These are phyloP conservation scores for Ceyx erithaca DNA, from an alignment of 2,797 vertebrate genomes.

Conservation along the genomic window DNA sequence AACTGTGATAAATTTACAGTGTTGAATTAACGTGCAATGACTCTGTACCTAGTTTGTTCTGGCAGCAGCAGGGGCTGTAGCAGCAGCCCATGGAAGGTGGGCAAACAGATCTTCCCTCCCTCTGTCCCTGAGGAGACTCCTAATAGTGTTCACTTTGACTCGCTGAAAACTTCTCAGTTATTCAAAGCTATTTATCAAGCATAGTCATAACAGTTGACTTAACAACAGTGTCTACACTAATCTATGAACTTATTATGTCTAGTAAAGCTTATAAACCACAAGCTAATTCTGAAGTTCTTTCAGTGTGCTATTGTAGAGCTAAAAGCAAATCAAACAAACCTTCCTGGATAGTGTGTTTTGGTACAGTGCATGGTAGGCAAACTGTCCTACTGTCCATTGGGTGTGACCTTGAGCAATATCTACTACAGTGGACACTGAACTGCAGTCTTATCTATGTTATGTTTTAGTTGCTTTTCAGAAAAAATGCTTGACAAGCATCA, in stretches of 20 bases:
- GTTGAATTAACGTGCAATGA: background rate
- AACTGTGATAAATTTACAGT: background rate
- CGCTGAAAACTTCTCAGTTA: background rate
- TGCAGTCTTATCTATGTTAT: background rate
- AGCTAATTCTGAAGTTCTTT: background rate
- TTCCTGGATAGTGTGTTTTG: background rate
- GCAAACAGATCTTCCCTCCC: background rate
- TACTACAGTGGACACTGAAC: background rate
- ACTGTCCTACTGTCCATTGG: accelerated
- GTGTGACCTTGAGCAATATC: background rate
- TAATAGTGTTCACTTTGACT: accelerated
- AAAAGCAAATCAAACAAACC: background rate
- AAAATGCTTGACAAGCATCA: background rate
- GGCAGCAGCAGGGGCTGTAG: slow-evolving; percentile 2
- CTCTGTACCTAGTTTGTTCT: background rate
- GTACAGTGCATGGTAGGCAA: background rate
- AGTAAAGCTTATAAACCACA: background rate
- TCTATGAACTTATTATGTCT: background rate
- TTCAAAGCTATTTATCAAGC: background rate
- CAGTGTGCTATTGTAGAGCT: background rate
- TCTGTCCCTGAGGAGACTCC: background rate
- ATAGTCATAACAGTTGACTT: background rate
- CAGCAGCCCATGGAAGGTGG: background rate
- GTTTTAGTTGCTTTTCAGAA: background rate
- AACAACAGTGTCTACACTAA: background rate